phyloP scores from a whole-genome alignment of 2,888 invertebrate genomes.

The Vanessa cardui region DNA sequence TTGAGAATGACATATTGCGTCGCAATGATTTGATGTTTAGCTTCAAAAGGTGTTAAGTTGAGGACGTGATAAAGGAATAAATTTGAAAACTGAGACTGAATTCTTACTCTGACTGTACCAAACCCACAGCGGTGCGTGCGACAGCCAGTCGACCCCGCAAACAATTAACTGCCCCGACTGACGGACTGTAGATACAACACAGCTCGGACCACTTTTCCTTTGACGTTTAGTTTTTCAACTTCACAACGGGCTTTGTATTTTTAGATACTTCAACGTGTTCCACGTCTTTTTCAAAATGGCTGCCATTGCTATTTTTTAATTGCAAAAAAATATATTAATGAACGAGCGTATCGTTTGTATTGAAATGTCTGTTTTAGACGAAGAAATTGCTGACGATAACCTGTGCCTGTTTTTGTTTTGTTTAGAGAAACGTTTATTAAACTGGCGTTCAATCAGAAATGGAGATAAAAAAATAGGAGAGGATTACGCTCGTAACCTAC shows the following conservation, averaged over 20 bases:
- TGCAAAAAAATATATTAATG: too few relatives aligned
- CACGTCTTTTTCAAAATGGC: neutral
- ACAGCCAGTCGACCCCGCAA: slow-evolving; percentile 46
- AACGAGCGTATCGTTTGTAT: too few relatives aligned
- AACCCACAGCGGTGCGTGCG: slow-evolving; percentile 36
- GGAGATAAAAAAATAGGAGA: slow-evolving; percentile 25
- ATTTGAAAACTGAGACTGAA: too few relatives aligned
- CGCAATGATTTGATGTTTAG: too few relatives aligned
- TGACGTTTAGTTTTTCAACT: slow-evolving; percentile 38
- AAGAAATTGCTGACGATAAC: neutral
- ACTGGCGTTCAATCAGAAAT: slow-evolving; percentile 20
- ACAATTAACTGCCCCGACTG: slow-evolving; percentile 58
- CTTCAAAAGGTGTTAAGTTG: too few relatives aligned
- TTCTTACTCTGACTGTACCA: too few relatives aligned
- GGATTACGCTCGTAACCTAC: slow-evolving; percentile 39
- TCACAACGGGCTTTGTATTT: slow-evolving; percentile 29
- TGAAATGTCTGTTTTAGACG: too few relatives aligned
- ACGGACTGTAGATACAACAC: slow-evolving; percentile 42
- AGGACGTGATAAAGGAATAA: too few relatives aligned
- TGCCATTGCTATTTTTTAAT: neutral
- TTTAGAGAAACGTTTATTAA: slow-evolving; percentile 12
- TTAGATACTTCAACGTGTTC: slow-evolving; percentile 19
- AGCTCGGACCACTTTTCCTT: slow-evolving; percentile 34
- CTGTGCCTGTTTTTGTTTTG: neutral
- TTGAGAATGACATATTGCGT: too few relatives aligned